Evolutionary conservation across 2,888 invertebrate species (phyloP), one percentile per base, ranked within the genome.

Genomic region (Pomacea canaliculata): DNA sequence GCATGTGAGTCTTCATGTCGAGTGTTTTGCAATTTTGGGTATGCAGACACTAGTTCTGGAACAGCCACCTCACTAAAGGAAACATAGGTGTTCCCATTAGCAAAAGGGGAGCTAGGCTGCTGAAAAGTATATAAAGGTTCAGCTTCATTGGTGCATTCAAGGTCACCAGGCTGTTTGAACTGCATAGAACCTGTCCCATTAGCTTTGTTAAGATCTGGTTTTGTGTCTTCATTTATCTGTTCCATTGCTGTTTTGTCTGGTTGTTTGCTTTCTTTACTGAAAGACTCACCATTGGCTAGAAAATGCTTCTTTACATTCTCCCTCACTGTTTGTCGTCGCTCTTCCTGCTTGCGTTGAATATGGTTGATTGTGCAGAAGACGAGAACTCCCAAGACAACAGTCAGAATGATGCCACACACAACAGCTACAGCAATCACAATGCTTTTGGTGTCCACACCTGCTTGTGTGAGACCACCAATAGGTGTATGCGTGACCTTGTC

Each of bases 11-110:
- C 83, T 68, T 85, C 85, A 76, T 82, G 80, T 27, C 80, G 79
- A 10, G 84, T 79, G 19, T 81, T 82, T 19, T 78, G 70, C 23
- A 75, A 69, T n/a, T 70, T 66, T 0, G 82, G 76, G 73, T 85
- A 85, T n/a, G 49, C 23, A 16, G 83, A 79, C 71, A 85, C 78
- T 18, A 85, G 84, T 48, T 85, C 86, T 2, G 85, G 85, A 3
- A 85, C 83, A 67, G 84, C 82, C 70, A 86, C 86, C 19, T 85
- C 83, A 78, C 85, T 85, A 77, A 88, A 88, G 70, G 88, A 88
- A n/a, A 88, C 84, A 77, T 88, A 88, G 1, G 86, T 88, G 80
- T 86, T 86, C 48, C 84, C 85, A 51, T 85, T 80, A 68, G 63
- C 73, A 49, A 80, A 76, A 10, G 78, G 79, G 2, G 79, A 78